Evolutionary conservation across 2,113 vertebrate genomes (phyloP).

Genomic region (Mobula birostris): DNA sequence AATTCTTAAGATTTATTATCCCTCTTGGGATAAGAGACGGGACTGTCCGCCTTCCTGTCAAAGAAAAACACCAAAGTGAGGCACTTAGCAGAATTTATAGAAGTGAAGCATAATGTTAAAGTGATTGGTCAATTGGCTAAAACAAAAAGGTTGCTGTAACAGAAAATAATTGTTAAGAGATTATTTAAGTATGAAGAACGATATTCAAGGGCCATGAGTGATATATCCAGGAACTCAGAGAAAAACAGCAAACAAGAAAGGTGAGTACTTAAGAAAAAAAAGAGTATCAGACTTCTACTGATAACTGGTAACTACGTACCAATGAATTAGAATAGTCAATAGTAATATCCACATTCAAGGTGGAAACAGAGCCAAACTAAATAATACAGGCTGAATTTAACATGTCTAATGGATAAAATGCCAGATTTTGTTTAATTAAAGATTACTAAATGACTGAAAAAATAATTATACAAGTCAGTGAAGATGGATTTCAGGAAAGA

Average conservation of each 20-base stretch:
- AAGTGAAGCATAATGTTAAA: background rate
- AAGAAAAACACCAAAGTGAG: too few relatives aligned
- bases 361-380: background rate
- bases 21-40: too few relatives aligned
- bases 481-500: background rate
- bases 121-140: background rate
- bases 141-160: background rate
- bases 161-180: background rate
- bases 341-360: background rate
- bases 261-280: background rate
- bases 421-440: background rate
- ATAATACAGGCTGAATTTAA: too few relatives aligned
- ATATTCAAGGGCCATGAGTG: background rate
- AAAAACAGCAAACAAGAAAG: background rate
- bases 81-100: background rate
- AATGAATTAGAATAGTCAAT: background rate
- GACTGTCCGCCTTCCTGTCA: too few relatives aligned
- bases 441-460: background rate
- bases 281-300: background rate
- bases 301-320: background rate
- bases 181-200: background rate
- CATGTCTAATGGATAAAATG: background rate
- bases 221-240: background rate
- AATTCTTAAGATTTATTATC: too few relatives aligned
- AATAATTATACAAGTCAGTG: background rate